Evolutionary conservation across 1,140 invertebrate species (phyloP), one percentile per base, ranked within the genome.

Genomic region (Ladona fulva): DNA sequence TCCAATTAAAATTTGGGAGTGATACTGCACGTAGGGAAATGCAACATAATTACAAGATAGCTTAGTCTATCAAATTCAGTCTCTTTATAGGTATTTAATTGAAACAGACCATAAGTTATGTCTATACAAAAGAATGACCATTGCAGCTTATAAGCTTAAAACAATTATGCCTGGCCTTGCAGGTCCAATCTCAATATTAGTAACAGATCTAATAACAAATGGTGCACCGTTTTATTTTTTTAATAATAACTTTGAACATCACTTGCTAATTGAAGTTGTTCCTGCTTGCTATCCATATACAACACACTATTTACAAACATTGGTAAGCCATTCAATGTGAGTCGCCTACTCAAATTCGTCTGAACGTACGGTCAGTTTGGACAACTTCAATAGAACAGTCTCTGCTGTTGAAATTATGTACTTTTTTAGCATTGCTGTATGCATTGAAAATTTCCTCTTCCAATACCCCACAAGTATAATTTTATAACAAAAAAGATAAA

Each of bases 241-340:
- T 10, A 25, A 37, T 76, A 76, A 25, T 76, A 76, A 42, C 25
- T 37, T 37, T 76, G n/a, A 76, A 76, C 42, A 37, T 76, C n/a
- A 29, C 25, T 25, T 25, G 25, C 75, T 76, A 76, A 25, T 37
- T 76, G 25, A 29, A 37, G 75, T 73, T 74, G 25, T 78, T 78
- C 76, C 76, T 75, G 44, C 75, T 75, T 78, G 76, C 59, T 76
- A 59, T 78, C 59, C 78, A 78, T 78, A 66, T 76, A 78, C 75
- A 78, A 78, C 78, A 76, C 78, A 78, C 76, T 78, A 78, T 78
- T 42, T 78, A 78, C 78, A 78, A 78, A 78, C 75, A 78, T 66
- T 66, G 75, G 78, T 78, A 78, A 78, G 78, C 78, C 74, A 76
- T 78, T 78, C 78, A 66, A 78, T 78, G 78, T 78, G 78, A 78